Evolutionary conservation across 1,140 invertebrate genomes (phyloP), one percentile per base, ranked within the genome.

Genomic region (Sweltsa coloradensis): DNA sequence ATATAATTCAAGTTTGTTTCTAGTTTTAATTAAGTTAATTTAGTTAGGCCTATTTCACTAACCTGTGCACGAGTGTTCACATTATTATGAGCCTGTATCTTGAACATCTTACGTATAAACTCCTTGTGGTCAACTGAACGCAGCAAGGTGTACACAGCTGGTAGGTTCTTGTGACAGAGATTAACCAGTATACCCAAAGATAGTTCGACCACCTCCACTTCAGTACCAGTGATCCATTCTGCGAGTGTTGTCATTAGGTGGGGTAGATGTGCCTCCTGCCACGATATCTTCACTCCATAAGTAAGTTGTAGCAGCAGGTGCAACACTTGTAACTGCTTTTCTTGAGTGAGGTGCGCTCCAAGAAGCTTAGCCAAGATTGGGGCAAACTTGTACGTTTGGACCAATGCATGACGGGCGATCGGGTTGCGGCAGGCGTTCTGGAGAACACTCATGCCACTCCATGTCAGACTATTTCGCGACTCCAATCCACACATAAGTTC

Each of bases 101-200:
- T 73, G 11, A 79, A 62, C 29, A 81, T 63, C 50, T 70, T 73
- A 26, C 65, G 62, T 9, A 76, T 51, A 51, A 78, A 71, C 26
- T 69, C 65, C 62, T 80, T 81, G 3, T 72, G 74, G 56, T 82
- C 74, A 0, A 81, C 70, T 34, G 68, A 73, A 41, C 73, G 68
- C 66, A 79, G 75, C 3, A 83, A 62, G 0, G 73, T 73, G 53
- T 81, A 78, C 22, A 81, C 68, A 2, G 75, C 76, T 4, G 77
- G 73, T 44, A 77, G 56, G 63, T 83, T 83, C 51, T 78, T 78
- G 53, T 81, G 77, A 56, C 79, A 82, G 11, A 84, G 60, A 66
- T 83, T 83, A 1, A 79, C 75, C n/a, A 84, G 59, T n/a, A 82
- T 71, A 0, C 76, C 74, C 3, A 84, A 62, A 0, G 77, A 75